A percentile compares a stretch with the other conserved stretches of the same genome.
Evolutionary conservation across 2,797 vertebrate genomes (phyloP).

Genomic region (Pogonophryne albipinna): DNA sequence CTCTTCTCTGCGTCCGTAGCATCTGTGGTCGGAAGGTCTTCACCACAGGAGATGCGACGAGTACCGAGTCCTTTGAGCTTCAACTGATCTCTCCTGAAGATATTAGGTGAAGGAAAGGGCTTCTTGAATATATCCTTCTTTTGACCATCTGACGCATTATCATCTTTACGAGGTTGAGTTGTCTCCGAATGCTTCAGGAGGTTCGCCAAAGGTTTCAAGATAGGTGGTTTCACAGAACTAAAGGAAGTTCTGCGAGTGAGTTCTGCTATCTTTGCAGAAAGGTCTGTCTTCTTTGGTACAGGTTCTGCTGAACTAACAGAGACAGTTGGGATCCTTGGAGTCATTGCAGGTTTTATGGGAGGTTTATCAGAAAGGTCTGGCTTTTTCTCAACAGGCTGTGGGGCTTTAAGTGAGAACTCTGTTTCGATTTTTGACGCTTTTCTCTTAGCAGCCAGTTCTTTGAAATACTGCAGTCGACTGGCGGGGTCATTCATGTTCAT

Average conservation of each 20-base stretch:
- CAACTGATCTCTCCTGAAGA: slow-evolving; percentile 79
- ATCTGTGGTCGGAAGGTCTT: slow-evolving; percentile 80
- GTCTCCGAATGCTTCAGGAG: slow-evolving; percentile 61
- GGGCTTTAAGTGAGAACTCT: slow-evolving; percentile 64
- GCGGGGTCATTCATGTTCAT: slow-evolving; percentile 83
- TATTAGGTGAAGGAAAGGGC: slow-evolving; percentile 83
- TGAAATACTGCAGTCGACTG: slow-evolving; percentile 83
- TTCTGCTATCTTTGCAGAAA: slow-evolving; percentile 72
- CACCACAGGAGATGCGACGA: slow-evolving; percentile 82
- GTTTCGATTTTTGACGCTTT: slow-evolving; percentile 75
- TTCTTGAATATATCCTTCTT: slow-evolving; percentile 86
- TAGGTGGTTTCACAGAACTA: slow-evolving; percentile 69
- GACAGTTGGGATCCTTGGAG: slow-evolving; percentile 24
- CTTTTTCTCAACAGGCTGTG: slow-evolving; percentile 76
- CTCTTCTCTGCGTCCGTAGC: slow-evolving; percentile 88
- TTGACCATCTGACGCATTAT: slow-evolving; percentile 65
- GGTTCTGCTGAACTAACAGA: slow-evolving; percentile 46
- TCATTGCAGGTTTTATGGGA: not conserved
- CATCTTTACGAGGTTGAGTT: slow-evolving; percentile 67
- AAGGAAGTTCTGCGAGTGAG: slow-evolving; percentile 65
- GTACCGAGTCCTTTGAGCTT: slow-evolving; percentile 79
- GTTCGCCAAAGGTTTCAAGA: slow-evolving; percentile 62
- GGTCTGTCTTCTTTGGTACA: slow-evolving; percentile 70
- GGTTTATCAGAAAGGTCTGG: slow-evolving; percentile 64
- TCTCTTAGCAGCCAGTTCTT: slow-evolving; percentile 82